Percentiles rank a stretch among this genome's conserved stretches.
phyloP scores from a whole-genome alignment of 2,113 vertebrate genomes.

The Cottus gobio region DNA sequence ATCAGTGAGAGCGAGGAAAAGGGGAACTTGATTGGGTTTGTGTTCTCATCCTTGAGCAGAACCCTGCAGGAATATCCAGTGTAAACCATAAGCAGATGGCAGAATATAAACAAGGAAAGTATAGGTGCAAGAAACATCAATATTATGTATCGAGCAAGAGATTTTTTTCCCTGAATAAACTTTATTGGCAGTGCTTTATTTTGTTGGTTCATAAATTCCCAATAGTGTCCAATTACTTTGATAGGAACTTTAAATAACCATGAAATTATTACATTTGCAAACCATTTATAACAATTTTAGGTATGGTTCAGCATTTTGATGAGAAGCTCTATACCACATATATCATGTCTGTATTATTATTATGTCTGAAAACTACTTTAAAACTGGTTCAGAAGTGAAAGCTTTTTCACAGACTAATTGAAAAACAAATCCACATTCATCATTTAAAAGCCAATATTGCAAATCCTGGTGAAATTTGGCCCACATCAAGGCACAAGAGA shows the following conservation, averaged over 20 bases:
- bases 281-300: not conserved
- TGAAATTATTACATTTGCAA: not conserved
- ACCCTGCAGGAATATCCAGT: not conserved
- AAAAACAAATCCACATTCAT: no score
- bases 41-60: constrained; percentile 44
- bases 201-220: not conserved
- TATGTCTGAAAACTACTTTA: no score
- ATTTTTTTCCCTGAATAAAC: not conserved
- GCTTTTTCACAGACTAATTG: no score
- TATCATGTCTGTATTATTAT: not conserved
- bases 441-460: no score
- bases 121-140: not conserved
- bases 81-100: constrained; percentile 10
- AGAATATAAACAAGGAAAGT: not conserved
- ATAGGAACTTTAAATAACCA: not conserved
- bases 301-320: not conserved
- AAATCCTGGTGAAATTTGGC: no score
- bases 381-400: no score
- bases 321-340: not conserved
- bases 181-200: not conserved
- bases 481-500: no score
- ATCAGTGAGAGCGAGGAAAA: not conserved
- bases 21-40: constrained; percentile 16
- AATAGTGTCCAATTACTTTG: not conserved
- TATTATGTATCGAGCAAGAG: not conserved